Evolutionary conservation across 2,113 vertebrate genomes (phyloP).

Genomic region (Montifringilla adamsi): DNA sequence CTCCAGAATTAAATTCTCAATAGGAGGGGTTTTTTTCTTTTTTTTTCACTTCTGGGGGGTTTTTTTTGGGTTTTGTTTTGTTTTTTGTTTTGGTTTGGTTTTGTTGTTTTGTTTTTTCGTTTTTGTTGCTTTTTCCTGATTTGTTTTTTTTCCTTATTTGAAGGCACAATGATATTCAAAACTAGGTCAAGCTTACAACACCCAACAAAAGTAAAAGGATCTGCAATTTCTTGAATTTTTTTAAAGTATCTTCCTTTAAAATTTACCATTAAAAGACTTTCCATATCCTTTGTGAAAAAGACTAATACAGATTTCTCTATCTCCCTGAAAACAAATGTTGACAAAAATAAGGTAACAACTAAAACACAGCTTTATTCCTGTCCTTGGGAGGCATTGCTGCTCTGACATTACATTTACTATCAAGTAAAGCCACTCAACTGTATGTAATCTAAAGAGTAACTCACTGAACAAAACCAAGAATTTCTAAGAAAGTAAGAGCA

Average conservation of each 20-base stretch:
- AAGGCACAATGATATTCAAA: background rate
- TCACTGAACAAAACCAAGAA: background rate
- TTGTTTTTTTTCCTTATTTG: background rate
- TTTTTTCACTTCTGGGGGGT: background rate
- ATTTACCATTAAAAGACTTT: background rate
- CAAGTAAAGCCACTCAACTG: background rate
- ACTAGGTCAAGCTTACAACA: constrained; percentile 20
- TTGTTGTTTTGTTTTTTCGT: background rate
- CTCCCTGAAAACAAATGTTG: background rate
- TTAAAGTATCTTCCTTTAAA: background rate
- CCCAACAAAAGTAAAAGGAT: background rate
- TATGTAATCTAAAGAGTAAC: background rate
- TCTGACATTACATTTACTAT: background rate
- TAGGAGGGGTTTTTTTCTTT: rapidly evolving
- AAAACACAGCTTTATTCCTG: background rate
- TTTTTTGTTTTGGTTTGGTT: background rate
- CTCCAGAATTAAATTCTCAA: background rate
- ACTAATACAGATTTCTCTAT: background rate
- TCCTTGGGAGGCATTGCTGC: background rate
- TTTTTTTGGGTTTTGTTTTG: no score
- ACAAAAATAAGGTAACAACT: background rate
- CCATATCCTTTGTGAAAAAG: background rate
- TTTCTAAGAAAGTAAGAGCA: background rate
- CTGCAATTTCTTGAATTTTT: background rate
- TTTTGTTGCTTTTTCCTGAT: no score